Conservation (phyloP, 53 echinoderm and acorn worm species). For the Henricia sp. region DNA sequence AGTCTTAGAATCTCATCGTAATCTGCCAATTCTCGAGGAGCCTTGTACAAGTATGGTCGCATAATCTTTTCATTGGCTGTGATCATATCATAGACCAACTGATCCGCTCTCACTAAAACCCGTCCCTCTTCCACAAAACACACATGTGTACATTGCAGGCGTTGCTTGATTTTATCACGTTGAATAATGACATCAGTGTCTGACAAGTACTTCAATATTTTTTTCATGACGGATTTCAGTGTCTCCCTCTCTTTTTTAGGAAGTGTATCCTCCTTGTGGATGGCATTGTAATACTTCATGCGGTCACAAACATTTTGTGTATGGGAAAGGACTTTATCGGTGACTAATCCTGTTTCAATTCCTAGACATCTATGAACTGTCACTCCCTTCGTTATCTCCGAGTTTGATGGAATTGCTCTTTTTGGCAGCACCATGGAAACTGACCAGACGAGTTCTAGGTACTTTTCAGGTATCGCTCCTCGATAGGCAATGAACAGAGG, state of each 20-base stretch:
- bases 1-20: constrained; percentile 24
- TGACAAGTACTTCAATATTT: constrained; percentile 16
- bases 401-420: constrained; percentile 5
- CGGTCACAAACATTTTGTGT: constrained; percentile 41
- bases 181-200: not conserved
- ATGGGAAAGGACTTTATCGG: constrained; percentile 32
- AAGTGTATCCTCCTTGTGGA: constrained; percentile 53
- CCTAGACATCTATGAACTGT: constrained; percentile 49
- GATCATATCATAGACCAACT: constrained; percentile 39
- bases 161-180: not conserved
- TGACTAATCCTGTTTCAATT: constrained; percentile 1
- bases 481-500: constrained; percentile 42
- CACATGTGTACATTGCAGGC: constrained; percentile 31
- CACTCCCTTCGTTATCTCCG: not conserved
- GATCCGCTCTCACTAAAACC: constrained; percentile 53
- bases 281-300: constrained; percentile 39
- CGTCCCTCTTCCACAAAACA: constrained; percentile 44
- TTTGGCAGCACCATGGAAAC: constrained; percentile 34
- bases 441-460: constrained; percentile 57
- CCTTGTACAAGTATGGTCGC: constrained; percentile 53
- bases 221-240: not conserved
- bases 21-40: constrained; percentile 31
- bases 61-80: not conserved
- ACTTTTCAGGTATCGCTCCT: constrained; percentile 23
- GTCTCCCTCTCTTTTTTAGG: constrained; percentile 10